Conservation (phyloP, 2,113 vertebrate genomes). For the Dolichotis patagonum region DNA sequence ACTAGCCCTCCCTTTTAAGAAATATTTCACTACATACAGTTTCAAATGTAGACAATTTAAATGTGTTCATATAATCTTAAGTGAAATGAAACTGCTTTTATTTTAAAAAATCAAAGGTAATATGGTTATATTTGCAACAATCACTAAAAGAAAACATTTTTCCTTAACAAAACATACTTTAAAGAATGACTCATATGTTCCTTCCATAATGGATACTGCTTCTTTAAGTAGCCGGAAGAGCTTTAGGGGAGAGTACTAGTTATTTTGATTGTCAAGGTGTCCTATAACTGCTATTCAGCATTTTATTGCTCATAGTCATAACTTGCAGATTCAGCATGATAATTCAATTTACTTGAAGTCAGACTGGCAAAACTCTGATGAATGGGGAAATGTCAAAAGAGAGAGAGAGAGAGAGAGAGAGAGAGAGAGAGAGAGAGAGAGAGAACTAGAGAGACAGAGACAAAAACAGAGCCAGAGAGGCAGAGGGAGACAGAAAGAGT, state of each 20-base stretch:
- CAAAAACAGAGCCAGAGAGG: neutral
- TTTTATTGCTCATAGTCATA: constrained; percentile 76
- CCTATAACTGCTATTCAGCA: constrained; percentile 77
- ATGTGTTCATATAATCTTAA: constrained; percentile 46
- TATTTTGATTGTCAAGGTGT: constrained; percentile 78
- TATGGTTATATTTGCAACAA: constrained; percentile 54
- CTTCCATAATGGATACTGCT: constrained; percentile 22
- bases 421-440: neutral
- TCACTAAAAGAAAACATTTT: constrained; percentile 53
- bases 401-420: fast-evolving
- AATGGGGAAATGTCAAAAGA: constrained; percentile 69
- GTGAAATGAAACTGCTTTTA: constrained; percentile 63
- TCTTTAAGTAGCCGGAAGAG: constrained; percentile 56
- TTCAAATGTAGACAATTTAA: constrained; percentile 56
- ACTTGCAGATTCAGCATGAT: constrained; percentile 77
- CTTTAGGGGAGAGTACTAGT: constrained; percentile 76
- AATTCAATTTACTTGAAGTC: constrained; percentile 86
- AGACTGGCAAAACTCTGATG: constrained; percentile 85
- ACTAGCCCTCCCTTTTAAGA: neutral
- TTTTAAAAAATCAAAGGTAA: constrained; percentile 53
- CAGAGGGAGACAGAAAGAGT: neutral
- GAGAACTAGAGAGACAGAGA: neutral
- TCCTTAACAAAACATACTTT: neutral
- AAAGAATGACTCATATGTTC: constrained; percentile 17
- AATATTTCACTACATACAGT: constrained; percentile 53